Percentiles rank a stretch among this genome's conserved stretches.
Evolutionary conservation across 2,888 invertebrate genomes (phyloP).

Genomic region (Tubulanus polymorphus): DNA sequence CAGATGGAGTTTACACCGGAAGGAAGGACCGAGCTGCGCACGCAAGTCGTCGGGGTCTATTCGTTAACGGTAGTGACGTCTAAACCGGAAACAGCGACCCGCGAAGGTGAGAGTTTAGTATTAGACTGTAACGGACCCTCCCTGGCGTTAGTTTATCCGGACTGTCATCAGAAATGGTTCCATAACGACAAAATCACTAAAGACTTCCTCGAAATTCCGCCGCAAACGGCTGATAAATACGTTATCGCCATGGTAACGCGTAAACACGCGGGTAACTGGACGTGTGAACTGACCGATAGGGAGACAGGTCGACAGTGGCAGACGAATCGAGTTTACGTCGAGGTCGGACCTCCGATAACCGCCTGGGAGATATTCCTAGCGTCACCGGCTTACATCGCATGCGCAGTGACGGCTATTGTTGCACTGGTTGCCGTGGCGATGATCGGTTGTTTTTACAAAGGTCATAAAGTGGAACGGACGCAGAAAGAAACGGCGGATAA

Average conservation of each 20-base stretch:
- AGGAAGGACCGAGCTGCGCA: no score
- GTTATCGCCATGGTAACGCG: neutral
- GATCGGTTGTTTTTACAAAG: neutral
- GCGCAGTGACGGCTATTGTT: neutral
- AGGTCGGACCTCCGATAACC: neutral
- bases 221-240: neutral
- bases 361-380: neutral
- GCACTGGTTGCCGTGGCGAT: neutral
- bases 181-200: neutral
- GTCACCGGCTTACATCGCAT: neutral
- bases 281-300: neutral
- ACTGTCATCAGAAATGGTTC: neutral
- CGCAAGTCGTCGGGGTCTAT: neutral
- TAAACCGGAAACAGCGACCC: neutral
- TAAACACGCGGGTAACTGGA: neutral
- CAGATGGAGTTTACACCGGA: neutral
- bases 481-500: neutral
- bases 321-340: neutral
- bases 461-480: neutral
- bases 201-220: neutral
- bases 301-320: neutral
- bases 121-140: neutral
- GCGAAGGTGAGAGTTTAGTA: neutral
- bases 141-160: neutral
- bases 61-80: neutral